These are phyloP conservation scores for Panthera tigris DNA, from an alignment of 2,113 vertebrate genomes.

Conservation along the genomic window DNA sequence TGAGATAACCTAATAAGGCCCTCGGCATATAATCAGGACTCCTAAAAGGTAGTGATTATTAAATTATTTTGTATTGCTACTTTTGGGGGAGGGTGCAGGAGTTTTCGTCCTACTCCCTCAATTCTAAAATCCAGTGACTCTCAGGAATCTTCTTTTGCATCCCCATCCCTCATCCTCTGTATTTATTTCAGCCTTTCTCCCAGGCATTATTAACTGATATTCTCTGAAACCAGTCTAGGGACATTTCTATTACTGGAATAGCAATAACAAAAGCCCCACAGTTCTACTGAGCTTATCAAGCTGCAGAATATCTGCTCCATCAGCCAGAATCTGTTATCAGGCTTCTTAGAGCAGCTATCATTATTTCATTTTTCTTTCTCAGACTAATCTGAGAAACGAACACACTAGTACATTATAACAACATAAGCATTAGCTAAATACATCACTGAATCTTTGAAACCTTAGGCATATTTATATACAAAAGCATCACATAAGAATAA, in stretches of 20 bases:
- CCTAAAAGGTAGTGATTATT: neutral
- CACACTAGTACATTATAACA: conserved; percentile 41
- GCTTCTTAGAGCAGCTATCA: conserved; percentile 14
- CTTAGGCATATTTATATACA: conserved; percentile 34
- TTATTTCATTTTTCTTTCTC: conserved; percentile 66
- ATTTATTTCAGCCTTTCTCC: neutral
- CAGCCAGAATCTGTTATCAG: conserved; percentile 45
- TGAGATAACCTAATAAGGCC: neutral
- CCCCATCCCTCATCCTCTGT: neutral
- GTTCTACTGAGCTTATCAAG: neutral
- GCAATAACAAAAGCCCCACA: conserved; percentile 12
- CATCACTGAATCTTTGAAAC: conserved; percentile 34
- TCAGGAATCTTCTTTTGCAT: neutral
- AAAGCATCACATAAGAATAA: conserved; percentile 22
- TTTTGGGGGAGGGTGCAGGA: neutral
- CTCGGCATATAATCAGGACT: neutral
- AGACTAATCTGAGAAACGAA: conserved; percentile 28
- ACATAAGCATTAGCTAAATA: conserved; percentile 41
- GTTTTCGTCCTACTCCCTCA: neutral
- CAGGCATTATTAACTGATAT: neutral
- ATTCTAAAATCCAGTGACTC: neutral
- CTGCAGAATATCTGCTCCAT: conserved; percentile 30
- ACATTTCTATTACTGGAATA: neutral
- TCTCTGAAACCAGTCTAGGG: neutral
- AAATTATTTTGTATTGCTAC: neutral